Percentiles rank a stretch among this genome's conserved stretches.
Evolutionary conservation across 2,113 vertebrate species (phyloP).

Genomic region (Lepus timidus): DNA sequence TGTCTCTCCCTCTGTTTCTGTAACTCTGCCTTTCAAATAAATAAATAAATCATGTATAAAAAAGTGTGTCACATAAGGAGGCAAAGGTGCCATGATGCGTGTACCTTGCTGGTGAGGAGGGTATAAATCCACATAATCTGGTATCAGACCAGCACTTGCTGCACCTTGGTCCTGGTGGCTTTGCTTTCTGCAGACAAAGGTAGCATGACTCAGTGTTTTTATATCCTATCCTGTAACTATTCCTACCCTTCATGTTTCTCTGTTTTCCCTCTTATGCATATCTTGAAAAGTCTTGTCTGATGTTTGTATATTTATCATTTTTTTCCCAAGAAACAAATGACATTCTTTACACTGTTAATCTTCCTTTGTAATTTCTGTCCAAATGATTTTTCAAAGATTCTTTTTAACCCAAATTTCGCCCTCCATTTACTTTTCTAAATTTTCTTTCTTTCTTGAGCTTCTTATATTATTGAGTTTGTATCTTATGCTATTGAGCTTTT

Average conservation of each 20-base stretch:
- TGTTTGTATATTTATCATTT: background rate
- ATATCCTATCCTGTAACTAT: background rate
- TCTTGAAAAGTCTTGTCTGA: background rate
- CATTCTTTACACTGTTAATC: background rate
- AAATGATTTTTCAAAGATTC: background rate
- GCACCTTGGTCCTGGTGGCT: too few species aligned
- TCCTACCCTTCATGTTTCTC: background rate
- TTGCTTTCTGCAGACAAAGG: too few species aligned
- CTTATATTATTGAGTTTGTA: background rate
- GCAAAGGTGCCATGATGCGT: too few species aligned
- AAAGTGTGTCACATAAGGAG: too few species aligned
- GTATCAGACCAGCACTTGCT: too few species aligned
- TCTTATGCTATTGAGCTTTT: too few species aligned
- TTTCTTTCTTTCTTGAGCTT: background rate
- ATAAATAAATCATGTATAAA: too few species aligned
- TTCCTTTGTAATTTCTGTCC: background rate
- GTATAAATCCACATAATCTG: too few species aligned
- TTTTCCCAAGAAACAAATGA: background rate
- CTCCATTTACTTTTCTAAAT: background rate
- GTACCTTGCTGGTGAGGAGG: too few species aligned
- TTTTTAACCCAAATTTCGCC: background rate
- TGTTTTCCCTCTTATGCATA: background rate
- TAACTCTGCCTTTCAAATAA: too few species aligned
- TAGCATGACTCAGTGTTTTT: too few species aligned
- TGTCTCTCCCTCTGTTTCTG: too few species aligned